A percentile compares a stretch with the other conserved stretches of the same genome.
Conservation (phyloP, 2,888 invertebrate species). For the Serripes groenlandicus region DNA sequence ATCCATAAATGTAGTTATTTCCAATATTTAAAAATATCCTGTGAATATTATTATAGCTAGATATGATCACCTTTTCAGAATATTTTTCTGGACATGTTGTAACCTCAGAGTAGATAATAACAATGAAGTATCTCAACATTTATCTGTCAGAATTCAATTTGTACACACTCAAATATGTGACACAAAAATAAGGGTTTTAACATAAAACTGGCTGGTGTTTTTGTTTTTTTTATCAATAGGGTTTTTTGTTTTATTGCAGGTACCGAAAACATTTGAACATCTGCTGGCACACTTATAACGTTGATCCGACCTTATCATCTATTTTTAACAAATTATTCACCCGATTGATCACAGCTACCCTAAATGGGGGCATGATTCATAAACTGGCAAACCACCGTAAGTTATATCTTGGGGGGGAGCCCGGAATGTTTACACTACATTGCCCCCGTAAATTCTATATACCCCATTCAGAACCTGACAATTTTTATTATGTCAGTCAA, state of each 20-base stretch:
- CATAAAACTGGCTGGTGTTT: too few relatives aligned
- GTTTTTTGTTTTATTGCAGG: slow-evolving; percentile 3
- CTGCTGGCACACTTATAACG: not conserved
- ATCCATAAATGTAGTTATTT: too few relatives aligned
- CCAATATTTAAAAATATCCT: too few relatives aligned
- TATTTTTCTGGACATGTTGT: too few relatives aligned
- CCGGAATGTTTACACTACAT: slow-evolving; percentile 1
- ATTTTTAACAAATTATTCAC: slow-evolving; percentile 19
- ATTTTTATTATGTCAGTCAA: not conserved
- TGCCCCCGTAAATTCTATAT: slow-evolving; percentile 1
- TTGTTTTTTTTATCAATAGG: too few relatives aligned
- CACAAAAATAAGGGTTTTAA: too few relatives aligned
- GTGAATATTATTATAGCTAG: too few relatives aligned
- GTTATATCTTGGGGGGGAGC: not conserved
- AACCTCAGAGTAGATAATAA: too few relatives aligned
- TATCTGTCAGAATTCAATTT: too few relatives aligned
- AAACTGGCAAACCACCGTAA: not conserved
- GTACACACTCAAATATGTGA: too few relatives aligned
- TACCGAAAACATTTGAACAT: slow-evolving; percentile 19
- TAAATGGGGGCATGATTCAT: slow-evolving; percentile 10
- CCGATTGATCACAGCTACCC: slow-evolving; percentile 2
- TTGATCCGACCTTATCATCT: slow-evolving; percentile 1
- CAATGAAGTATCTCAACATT: too few relatives aligned
- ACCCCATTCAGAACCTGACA: slow-evolving; percentile 1
- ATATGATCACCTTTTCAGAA: too few relatives aligned